Percentiles rank a stretch among this genome's conserved stretches.
Conservation (phyloP, 2,113 vertebrate species). For the Rhinolophus sinicus region DNA sequence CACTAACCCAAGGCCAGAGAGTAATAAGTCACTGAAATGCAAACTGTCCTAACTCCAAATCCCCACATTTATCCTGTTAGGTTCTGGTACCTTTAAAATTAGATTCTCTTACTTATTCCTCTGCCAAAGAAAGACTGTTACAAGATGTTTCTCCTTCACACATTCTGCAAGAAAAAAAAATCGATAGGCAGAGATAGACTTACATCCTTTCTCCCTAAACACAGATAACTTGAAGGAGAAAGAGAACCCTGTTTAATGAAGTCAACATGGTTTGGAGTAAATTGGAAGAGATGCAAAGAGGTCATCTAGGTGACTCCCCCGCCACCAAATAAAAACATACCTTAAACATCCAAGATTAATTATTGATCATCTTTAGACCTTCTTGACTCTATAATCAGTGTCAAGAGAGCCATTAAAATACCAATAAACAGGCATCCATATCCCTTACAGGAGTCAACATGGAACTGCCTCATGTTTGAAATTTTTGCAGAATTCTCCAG, state of each 20-base stretch:
- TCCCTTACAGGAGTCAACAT: background rate
- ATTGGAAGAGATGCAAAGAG: conserved; percentile 31
- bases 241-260: conserved; percentile 46
- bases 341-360: conserved; percentile 52
- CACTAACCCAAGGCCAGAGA: background rate
- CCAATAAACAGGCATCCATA: background rate
- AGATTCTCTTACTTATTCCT: background rate
- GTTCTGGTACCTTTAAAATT: background rate
- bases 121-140: background rate
- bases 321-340: conserved; percentile 54
- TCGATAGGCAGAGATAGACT: background rate
- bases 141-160: conserved; percentile 56
- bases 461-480: background rate
- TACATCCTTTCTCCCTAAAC: background rate
- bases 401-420: background rate
- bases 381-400: background rate
- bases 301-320: background rate
- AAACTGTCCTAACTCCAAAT: background rate
- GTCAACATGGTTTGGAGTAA: conserved; percentile 29
- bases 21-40: background rate
- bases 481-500: conserved; percentile 16
- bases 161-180: conserved; percentile 29
- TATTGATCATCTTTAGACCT: conserved; percentile 19
- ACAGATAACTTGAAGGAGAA: conserved; percentile 27
- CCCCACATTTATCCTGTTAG: background rate